Evolutionary conservation across 2,113 vertebrate species (phyloP).

Genomic region (Psettodes erumei): DNA sequence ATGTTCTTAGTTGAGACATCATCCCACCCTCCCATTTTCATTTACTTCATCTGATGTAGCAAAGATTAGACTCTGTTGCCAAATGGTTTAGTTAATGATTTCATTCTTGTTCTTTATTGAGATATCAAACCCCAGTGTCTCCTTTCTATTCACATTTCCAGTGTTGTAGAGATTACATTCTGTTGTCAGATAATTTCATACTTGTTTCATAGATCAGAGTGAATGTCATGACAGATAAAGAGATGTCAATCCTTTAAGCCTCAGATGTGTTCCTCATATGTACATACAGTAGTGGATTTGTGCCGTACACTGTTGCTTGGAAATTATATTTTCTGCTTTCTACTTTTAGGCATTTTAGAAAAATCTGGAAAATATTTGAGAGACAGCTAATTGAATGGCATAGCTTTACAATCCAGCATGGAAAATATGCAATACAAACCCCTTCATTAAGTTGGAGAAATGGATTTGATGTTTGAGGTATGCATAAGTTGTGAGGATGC

Average conservation of each 20-base stretch:
- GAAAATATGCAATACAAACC: background rate
- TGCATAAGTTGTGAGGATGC: background rate
- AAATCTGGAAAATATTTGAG: conserved; percentile 7
- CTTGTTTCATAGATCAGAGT: conserved; percentile 51
- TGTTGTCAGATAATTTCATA: conserved; percentile 44
- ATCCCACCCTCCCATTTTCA: conserved; percentile 66
- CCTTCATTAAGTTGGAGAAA: background rate
- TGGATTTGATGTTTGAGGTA: background rate
- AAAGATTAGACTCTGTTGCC: conserved; percentile 74
- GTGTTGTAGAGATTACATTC: conserved; percentile 53
- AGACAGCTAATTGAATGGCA: background rate
- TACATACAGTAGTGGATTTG: conserved; percentile 2
- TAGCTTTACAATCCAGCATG: background rate
- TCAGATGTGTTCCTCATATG: conserved; percentile 18
- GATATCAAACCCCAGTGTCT: conserved; percentile 57
- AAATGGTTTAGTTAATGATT: conserved; percentile 73
- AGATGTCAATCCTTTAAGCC: conserved; percentile 27
- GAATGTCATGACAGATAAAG: conserved; percentile 44
- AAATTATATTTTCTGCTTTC: background rate
- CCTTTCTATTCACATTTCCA: conserved; percentile 42
- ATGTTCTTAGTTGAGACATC: conserved; percentile 65
- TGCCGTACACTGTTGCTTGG: background rate
- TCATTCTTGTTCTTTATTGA: conserved; percentile 70
- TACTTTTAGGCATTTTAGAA: background rate
- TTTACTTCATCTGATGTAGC: conserved; percentile 69